phyloP scores from a whole-genome alignment of 2,797 vertebrate genomes.

The Acomys russatus region DNA sequence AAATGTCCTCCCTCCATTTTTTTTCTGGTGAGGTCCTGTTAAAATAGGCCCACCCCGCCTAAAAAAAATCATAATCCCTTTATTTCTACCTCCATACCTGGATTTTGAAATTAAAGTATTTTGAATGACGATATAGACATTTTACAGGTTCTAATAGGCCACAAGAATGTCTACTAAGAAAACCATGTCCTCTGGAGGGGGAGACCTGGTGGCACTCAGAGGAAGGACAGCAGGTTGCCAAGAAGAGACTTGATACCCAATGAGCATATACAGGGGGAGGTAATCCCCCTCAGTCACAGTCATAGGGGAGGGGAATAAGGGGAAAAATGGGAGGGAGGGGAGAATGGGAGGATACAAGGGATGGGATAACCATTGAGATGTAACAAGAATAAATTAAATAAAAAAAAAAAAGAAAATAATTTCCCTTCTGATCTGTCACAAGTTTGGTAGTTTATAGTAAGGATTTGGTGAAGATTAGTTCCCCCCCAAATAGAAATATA shows the following conservation, averaged over 20 bases:
- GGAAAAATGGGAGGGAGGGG: no score
- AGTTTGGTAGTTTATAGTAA: neutral
- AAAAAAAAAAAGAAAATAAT: slow-evolving; percentile 12
- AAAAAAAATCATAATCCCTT: neutral
- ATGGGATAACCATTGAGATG: no score
- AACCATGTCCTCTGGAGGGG: no score
- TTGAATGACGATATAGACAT: neutral
- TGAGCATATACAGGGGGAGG: no score
- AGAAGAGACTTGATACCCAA: no score
- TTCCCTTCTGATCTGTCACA: neutral
- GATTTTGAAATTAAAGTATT: slow-evolving; percentile 1
- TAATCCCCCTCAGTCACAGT: no score
- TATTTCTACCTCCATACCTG: neutral
- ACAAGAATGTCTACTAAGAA: neutral
- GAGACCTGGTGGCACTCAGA: no score
- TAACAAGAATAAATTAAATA: no score
- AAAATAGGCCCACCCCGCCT: neutral
- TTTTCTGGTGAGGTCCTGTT: neutral
- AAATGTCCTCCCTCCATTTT: neutral
- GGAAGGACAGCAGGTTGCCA: no score
- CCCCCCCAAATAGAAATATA: neutral
- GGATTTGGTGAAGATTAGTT: slow-evolving; percentile 7
- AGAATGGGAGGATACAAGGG: no score
- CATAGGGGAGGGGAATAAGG: no score
- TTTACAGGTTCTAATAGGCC: slow-evolving; percentile 24